Evolutionary conservation across 2,797 vertebrate genomes (phyloP).

Genomic region (Sus cebifrons): DNA sequence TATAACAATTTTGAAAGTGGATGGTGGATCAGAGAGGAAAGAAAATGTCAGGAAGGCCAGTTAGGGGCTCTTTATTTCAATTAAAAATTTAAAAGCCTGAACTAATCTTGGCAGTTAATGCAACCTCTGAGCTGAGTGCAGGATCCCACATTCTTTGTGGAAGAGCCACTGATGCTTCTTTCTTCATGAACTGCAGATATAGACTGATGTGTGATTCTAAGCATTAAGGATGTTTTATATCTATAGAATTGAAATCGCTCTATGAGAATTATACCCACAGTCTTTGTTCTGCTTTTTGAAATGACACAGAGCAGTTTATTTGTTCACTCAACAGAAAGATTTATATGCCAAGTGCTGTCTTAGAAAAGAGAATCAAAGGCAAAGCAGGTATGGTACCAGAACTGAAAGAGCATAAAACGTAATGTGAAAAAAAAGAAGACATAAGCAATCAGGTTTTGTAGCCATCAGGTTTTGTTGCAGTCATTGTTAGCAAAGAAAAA

Average conservation of each 20-base stretch:
- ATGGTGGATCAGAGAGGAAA: neutral
- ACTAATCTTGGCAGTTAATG: neutral
- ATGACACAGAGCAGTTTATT: neutral
- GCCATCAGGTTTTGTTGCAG: neutral
- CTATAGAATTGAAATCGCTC: neutral
- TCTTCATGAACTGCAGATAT: neutral
- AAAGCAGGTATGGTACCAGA: neutral
- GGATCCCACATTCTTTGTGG: neutral
- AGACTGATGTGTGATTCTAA: neutral
- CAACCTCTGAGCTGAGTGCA: neutral
- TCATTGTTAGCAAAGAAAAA: neutral
- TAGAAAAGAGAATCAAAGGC: neutral
- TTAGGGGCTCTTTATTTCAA: neutral
- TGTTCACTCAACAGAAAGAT: neutral
- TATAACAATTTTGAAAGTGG: neutral
- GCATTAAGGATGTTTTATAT: neutral
- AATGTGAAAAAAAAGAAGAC: neutral
- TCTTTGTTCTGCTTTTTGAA: neutral
- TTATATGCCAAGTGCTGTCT: neutral
- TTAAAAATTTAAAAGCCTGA: neutral
- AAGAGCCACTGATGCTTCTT: neutral
- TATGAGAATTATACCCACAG: neutral
- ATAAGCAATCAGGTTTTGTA: neutral
- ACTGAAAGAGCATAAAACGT: neutral
- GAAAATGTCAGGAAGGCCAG: neutral